These are phyloP conservation scores for Tylochromis polylepis DNA, from an alignment of 2,113 vertebrate genomes.

Conservation along the genomic window DNA sequence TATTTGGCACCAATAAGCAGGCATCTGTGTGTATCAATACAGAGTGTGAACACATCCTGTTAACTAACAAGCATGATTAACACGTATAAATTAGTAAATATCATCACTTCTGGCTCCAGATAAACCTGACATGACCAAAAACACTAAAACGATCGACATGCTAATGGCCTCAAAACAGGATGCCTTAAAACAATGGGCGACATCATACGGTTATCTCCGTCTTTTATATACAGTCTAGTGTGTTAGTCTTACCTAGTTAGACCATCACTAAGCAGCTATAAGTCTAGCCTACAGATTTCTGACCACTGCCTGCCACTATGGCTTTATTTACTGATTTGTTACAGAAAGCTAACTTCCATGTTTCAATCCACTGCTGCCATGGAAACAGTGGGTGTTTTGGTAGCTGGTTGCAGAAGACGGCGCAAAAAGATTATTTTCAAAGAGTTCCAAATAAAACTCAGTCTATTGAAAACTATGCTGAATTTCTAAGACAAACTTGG, in stretches of 20 bases:
- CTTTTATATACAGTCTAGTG: background rate
- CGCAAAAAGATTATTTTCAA: background rate
- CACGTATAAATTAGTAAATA: background rate
- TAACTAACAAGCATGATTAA: background rate
- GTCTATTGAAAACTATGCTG: background rate
- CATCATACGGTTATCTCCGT: background rate
- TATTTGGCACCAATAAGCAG: background rate
- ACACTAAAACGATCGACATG: rapidly evolving
- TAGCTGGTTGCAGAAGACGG: background rate
- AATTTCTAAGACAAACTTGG: background rate
- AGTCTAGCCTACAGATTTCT: background rate
- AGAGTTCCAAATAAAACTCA: background rate
- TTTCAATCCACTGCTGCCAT: background rate
- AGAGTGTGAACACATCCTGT: background rate
- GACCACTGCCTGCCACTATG: background rate
- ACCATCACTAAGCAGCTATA: background rate
- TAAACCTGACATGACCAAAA: background rate
- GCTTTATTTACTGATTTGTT: background rate
- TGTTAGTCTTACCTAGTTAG: too few relatives aligned
- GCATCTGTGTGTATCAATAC: too few relatives aligned
- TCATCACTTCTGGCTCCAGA: background rate
- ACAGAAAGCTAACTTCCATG: background rate
- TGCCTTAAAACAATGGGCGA: background rate
- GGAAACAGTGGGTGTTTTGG: background rate
- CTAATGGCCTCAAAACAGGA: background rate